Conservation (phyloP, 2,113 vertebrate species). For the Silurus asotus region DNA sequence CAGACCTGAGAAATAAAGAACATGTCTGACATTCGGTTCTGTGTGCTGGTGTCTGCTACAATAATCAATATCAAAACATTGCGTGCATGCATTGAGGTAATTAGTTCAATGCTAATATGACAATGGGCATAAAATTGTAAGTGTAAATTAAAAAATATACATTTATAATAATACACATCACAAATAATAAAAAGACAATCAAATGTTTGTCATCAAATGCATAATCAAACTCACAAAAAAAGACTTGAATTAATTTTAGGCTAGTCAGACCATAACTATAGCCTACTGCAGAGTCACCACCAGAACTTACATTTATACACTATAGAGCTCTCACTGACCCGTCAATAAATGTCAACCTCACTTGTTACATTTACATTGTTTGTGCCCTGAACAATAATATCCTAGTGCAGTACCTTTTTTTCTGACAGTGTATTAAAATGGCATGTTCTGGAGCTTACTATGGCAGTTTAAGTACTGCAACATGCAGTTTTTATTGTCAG, state of each 20-base stretch:
- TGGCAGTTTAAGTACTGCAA: not conserved
- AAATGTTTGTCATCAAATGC: not conserved
- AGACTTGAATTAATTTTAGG: not conserved
- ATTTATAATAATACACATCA: not conserved
- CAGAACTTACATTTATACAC: not conserved
- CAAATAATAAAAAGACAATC: not conserved
- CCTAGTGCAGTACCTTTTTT: constrained; percentile 7
- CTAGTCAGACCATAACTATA: not conserved
- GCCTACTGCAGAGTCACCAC: not conserved
- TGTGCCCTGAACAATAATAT: constrained; percentile 1
- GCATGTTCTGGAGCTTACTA: not conserved
- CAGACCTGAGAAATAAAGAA: no score
- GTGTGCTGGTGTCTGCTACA: no score
- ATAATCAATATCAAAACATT: no score
- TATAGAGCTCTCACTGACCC: constrained; percentile 1
- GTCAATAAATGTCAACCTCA: constrained; percentile 15
- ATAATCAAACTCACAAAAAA: not conserved
- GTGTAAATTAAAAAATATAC: not conserved
- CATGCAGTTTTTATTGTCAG: not conserved
- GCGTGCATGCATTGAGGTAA: no score
- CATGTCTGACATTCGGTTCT: no score
- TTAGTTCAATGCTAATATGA: not conserved
- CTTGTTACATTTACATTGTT: constrained; percentile 20
- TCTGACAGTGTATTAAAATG: not conserved
- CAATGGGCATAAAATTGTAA: not conserved